Conservation (phyloP, 2,113 vertebrate species). For the Trematomus loennbergii region DNA sequence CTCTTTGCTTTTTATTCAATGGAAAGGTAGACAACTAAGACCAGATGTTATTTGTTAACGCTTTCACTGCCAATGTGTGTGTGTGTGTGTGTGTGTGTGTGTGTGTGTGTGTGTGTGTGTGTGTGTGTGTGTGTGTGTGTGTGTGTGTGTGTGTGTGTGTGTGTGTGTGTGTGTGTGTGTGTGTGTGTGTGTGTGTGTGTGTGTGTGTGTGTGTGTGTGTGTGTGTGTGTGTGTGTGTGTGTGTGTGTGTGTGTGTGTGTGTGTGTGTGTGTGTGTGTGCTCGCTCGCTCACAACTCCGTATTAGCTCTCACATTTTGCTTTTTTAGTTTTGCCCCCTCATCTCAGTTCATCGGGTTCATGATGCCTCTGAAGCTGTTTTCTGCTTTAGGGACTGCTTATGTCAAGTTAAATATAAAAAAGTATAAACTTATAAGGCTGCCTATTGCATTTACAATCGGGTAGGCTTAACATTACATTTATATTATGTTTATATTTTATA, state of each 20-base stretch:
- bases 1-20: conserved; percentile 67
- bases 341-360: conserved; percentile 58
- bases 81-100: conserved; percentile 23
- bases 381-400: conserved; percentile 17
- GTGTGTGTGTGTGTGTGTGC: conserved; percentile 27
- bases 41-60: conserved; percentile 82
- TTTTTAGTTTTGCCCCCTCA: conserved; percentile 9
- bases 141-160: conserved; percentile 27
- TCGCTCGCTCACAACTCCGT: neutral
- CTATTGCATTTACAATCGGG: neutral
- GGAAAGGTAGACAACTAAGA: conserved; percentile 67
- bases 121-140: conserved; percentile 15
- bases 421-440: neutral
- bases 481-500: too few relatives aligned
- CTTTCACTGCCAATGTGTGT: conserved; percentile 69
- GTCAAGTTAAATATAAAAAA: too few relatives aligned
- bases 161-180: conserved; percentile 35
- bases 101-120: conserved; percentile 19
- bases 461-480: neutral
- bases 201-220: neutral
- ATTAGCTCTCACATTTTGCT: neutral
- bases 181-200: conserved; percentile 28
- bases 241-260: conserved; percentile 29
- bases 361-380: conserved; percentile 26
- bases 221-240: conserved; percentile 35